Evolutionary conservation across 2,888 invertebrate genomes (phyloP).

Genomic region (Sicus ferrugineus): DNA sequence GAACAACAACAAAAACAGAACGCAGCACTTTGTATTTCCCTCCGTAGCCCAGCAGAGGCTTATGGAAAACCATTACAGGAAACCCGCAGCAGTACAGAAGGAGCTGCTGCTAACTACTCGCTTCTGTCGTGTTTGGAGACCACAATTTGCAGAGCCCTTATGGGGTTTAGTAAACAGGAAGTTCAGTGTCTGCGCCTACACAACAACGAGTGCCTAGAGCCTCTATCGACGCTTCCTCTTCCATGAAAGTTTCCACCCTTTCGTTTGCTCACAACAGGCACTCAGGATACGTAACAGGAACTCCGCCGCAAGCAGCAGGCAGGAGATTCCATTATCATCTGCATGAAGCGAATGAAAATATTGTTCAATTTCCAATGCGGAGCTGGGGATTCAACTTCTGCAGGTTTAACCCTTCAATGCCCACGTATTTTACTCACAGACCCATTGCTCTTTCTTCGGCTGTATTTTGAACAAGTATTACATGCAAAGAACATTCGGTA

Average conservation of each 20-base stretch:
- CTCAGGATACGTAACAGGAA: not conserved
- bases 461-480: too few species aligned
- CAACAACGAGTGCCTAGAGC: too few species aligned
- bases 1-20: not conserved
- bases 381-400: too few species aligned
- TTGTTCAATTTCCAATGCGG: constrained; percentile 19
- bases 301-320: not conserved
- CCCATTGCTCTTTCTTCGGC: too few species aligned
- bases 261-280: not conserved
- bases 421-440: too few species aligned
- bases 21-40: not conserved
- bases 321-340: constrained; percentile 3
- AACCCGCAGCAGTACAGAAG: not conserved
- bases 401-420: too few species aligned
- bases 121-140: not conserved
- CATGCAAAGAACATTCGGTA: too few species aligned
- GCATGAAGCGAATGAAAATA: constrained; percentile 23
- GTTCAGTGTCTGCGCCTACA: too few species aligned
- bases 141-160: not conserved
- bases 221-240: not conserved
- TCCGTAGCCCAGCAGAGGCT: not conserved
- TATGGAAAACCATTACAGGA: not conserved
- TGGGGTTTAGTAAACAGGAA: not conserved
- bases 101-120: not conserved
- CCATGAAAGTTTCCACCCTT: not conserved